Percentiles rank a stretch among this genome's conserved stretches.
Evolutionary conservation across 2,888 invertebrate species (phyloP).

Genomic region (Caenorhabditis drosophilae): DNA sequence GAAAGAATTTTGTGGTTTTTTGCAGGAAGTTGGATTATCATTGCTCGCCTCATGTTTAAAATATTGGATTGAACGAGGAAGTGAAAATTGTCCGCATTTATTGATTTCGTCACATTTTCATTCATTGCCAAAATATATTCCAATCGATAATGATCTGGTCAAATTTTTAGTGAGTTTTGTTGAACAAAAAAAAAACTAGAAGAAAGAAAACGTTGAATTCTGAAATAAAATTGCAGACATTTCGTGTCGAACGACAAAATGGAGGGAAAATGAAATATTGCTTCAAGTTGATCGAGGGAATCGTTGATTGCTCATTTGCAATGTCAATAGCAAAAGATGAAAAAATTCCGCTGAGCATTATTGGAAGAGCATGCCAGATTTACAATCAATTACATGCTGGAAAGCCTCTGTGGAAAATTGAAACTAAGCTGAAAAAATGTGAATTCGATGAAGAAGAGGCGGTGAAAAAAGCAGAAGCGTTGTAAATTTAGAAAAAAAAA

Average conservation of each 20-base stretch:
- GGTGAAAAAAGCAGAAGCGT: neutral
- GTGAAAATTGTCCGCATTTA: constrained; percentile 77
- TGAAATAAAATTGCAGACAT: constrained; percentile 26
- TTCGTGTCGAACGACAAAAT: constrained; percentile 27
- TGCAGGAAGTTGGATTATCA: constrained; percentile 78
- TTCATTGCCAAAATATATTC: constrained; percentile 71
- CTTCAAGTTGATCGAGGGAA: constrained; percentile 74
- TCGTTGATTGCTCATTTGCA: constrained; percentile 76
- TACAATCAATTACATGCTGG: constrained; percentile 18
- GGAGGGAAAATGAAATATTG: constrained; percentile 22
- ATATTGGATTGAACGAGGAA: constrained; percentile 74
- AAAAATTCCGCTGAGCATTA: constrained; percentile 74
- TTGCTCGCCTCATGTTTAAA: constrained; percentile 78
- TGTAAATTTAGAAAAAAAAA: neutral
- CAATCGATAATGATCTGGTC: constrained; percentile 21
- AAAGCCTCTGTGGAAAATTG: neutral
- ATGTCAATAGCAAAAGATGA: constrained; percentile 76
- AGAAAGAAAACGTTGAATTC: neutral
- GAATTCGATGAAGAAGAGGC: neutral
- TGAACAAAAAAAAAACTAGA: neutral
- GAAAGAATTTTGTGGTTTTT: too few species aligned
- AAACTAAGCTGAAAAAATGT: neutral
- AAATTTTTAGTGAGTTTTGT: constrained; percentile 29
- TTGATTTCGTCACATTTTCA: constrained; percentile 82
- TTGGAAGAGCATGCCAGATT: constrained; percentile 73